Conservation (phyloP, 1,140 invertebrate genomes). For the Oppia nitens region DNA sequence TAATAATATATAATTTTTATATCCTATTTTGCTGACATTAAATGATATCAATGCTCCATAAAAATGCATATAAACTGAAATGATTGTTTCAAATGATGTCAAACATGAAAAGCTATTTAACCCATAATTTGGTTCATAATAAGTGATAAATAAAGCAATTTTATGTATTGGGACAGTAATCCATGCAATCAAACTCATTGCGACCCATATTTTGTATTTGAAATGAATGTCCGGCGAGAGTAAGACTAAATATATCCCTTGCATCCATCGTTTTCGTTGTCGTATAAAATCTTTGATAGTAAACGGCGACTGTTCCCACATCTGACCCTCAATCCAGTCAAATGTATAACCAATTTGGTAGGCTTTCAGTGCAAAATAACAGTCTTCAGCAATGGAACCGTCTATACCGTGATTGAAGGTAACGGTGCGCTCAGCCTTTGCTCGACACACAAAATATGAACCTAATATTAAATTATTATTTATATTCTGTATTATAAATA, state of each 20-base stretch:
- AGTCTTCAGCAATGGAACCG: constrained; percentile 93
- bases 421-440: constrained; percentile 66
- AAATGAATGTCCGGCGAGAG: constrained; percentile 68
- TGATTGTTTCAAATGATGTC: constrained; percentile 67
- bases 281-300: constrained; percentile 30
- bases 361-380: constrained; percentile 87
- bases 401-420: constrained; percentile 89
- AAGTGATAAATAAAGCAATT: constrained; percentile 65
- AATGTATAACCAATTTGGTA: constrained; percentile 66
- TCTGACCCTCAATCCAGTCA: constrained; percentile 87
- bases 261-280: constrained; percentile 65
- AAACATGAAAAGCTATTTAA: constrained; percentile 47
- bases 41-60: constrained; percentile 91
- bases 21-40: constrained; percentile 63
- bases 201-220: constrained; percentile 60
- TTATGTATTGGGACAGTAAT: constrained; percentile 77
- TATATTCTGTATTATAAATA: not conserved
- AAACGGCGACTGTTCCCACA: constrained; percentile 64
- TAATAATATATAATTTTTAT: constrained; percentile 56
- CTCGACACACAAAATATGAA: constrained; percentile 40
- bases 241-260: constrained; percentile 77
- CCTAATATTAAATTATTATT: constrained; percentile 16
- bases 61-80: constrained; percentile 88
- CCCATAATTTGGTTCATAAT: constrained; percentile 68
- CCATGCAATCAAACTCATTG: constrained; percentile 84